phyloP scores from a whole-genome alignment of 2,888 invertebrate species.

The Neoaliturus tenellus region DNA sequence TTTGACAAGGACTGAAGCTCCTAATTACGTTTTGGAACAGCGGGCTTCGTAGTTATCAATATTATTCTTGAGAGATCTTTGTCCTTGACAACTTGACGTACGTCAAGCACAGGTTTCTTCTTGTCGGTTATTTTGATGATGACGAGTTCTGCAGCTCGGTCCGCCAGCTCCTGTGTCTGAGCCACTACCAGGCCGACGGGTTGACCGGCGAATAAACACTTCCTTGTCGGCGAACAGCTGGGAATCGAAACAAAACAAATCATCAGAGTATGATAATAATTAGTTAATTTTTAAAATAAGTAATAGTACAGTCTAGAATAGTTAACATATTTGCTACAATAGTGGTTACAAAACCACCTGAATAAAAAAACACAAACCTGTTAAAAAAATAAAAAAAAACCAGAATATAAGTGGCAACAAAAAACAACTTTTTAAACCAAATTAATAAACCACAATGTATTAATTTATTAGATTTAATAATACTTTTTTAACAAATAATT shows the following conservation, averaged over 20 bases:
- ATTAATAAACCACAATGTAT: too few species aligned
- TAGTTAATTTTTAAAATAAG: too few species aligned
- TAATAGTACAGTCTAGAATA: not conserved
- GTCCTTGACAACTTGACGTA: conserved; percentile 62
- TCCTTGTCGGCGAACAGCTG: conserved; percentile 67
- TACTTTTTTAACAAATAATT: too few species aligned
- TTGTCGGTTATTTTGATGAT: conserved; percentile 75
- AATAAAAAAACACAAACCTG: too few species aligned
- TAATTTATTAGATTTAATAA: too few species aligned
- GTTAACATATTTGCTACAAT: not conserved
- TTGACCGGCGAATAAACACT: conserved; percentile 82
- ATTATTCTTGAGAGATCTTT: conserved; percentile 62
- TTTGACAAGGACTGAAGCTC: too few species aligned
- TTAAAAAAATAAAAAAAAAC: too few species aligned
- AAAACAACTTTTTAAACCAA: too few species aligned
- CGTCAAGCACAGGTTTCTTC: conserved; percentile 63
- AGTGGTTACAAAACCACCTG: too few species aligned
- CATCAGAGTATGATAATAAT: too few species aligned
- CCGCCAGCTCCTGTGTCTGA: conserved; percentile 76
- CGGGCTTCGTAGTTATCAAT: not conserved
- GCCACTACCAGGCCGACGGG: conserved; percentile 86
- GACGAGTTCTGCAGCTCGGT: conserved; percentile 77
- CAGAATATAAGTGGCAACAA: too few species aligned
- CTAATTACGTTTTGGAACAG: conserved; percentile 27
- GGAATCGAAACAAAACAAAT: not conserved